Evolutionary conservation across 1,140 invertebrate genomes (phyloP), one percentile per base, ranked within the genome.

Genomic region (Rhyacophila brunnea): DNA sequence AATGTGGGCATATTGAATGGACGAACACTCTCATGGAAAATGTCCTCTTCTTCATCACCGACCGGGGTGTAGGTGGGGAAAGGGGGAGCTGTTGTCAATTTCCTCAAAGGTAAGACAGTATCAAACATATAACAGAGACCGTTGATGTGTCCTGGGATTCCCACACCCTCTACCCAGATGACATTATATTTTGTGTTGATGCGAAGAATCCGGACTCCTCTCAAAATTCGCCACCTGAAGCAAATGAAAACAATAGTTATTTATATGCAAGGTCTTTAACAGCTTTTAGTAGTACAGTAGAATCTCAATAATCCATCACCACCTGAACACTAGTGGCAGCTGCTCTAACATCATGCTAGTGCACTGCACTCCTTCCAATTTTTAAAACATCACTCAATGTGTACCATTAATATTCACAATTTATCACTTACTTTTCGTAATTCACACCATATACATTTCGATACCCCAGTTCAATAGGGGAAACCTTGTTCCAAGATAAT

Each of bases 131-230:
- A 86, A 11, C 92, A 86, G 66, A 90, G 85, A n/a, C 82, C 83
- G 69, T 92, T 91, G 0, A 82, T 87, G 66, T 85, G 84, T 7
- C 96, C 95, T 35, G 95, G 89, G 59, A 96, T 81, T 23, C 77
- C 83, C 6, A 83, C 81, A n/a, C 93, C 94, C 62, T 83, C 73
- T 7, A 96, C 87, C 82, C 89, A 99, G 15, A 99, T 79, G 0
- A 98, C 86, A 80, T 98, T 97, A 70, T 95, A 88, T 71, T 95
- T 93, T 10, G 90, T 93, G 72, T 98, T 96, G 35, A 98, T 93
- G 61, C 95, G 83, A 72, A 90, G 83, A 65, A 99, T 88, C 85
- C 87, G 86, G 5, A 92, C 70, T 15, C 93, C 95, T 68, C 81
- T 81, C 10, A 85, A 66, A 32, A 82, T 80, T 63, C 89, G 81